Evolutionary conservation across 2,797 vertebrate genomes (phyloP).

Genomic region (Urocyon cinereoargenteus): DNA sequence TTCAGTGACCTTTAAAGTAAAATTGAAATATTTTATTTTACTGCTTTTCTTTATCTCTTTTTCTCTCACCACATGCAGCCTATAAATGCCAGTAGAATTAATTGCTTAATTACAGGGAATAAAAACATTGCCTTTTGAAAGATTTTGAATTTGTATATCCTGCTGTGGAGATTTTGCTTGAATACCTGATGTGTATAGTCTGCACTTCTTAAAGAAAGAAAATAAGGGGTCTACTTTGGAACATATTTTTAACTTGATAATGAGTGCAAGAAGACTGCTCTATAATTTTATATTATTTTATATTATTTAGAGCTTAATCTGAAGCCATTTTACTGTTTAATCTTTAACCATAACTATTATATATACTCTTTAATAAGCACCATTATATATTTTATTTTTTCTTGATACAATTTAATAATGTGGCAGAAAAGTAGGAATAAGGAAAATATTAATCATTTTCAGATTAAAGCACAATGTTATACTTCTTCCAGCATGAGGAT

Average conservation of each 20-base stretch:
- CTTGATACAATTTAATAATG: slow-evolving; percentile 31
- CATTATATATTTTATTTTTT: slow-evolving; percentile 22
- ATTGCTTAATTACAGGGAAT: slow-evolving; percentile 81
- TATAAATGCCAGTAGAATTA: slow-evolving; percentile 82
- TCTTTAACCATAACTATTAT: background rate
- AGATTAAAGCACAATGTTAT: background rate
- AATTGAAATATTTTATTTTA: slow-evolving; percentile 81
- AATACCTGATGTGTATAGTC: slow-evolving; percentile 63
- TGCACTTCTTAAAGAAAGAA: slow-evolving; percentile 52
- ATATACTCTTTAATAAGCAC: background rate
- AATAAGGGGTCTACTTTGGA: slow-evolving; percentile 36
- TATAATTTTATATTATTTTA: slow-evolving; percentile 68
- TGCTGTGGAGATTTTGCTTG: slow-evolving; percentile 73
- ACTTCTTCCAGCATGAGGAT: background rate
- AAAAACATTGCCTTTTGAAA: slow-evolving; percentile 79
- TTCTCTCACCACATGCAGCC: slow-evolving; percentile 62
- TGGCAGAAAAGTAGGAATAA: background rate
- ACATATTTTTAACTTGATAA: slow-evolving; percentile 58
- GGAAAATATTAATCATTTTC: background rate
- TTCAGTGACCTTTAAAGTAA: slow-evolving; percentile 81
- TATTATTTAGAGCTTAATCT: slow-evolving; percentile 32
- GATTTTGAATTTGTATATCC: slow-evolving; percentile 75
- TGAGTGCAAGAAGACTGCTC: background rate
- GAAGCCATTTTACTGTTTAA: slow-evolving; percentile 7
- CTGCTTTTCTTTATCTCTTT: slow-evolving; percentile 74